These are phyloP conservation scores for Picathartes gymnocephalus DNA, from an alignment of 2,113 vertebrate genomes.

Conservation along the genomic window DNA sequence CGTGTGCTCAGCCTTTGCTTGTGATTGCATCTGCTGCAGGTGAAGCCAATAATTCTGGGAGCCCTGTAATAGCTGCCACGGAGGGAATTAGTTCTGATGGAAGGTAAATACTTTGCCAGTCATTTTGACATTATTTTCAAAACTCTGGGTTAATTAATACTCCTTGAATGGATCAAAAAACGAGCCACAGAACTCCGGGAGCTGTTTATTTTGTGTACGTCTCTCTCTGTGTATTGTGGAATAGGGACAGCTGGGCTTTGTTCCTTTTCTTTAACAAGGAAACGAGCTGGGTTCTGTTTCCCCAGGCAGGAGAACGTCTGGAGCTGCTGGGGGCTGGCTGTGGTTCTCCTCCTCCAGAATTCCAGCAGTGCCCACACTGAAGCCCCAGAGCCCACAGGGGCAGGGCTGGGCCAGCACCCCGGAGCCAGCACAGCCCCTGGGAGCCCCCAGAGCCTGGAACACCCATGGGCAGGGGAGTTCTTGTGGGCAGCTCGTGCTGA, in stretches of 20 bases:
- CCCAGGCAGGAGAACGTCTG: rapidly evolving
- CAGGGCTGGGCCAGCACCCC: too few relatives aligned
- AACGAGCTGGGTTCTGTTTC: background rate
- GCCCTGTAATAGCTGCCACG: rapidly evolving
- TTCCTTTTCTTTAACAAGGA: background rate
- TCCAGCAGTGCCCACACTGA: rapidly evolving
- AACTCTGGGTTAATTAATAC: background rate
- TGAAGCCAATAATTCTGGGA: background rate
- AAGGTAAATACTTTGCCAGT: background rate
- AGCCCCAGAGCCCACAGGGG: rapidly evolving
- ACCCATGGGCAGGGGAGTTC: rapidly evolving
- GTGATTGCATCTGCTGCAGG: background rate
- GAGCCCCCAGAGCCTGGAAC: background rate
- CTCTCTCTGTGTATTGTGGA: rapidly evolving
- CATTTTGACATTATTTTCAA: background rate
- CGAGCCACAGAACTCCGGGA: background rate
- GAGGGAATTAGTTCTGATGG: background rate
- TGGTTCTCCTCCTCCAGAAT: background rate
- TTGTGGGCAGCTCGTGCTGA: background rate
- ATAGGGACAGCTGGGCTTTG: background rate
- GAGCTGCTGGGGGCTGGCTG: background rate
- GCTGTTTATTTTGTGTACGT: background rate
- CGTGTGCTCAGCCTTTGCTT: background rate
- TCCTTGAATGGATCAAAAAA: background rate
- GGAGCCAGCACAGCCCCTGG: background rate